Evolutionary conservation across 2,797 vertebrate genomes (phyloP), one percentile per base, ranked within the genome.

Genomic region (Fistularia commersonii): DNA sequence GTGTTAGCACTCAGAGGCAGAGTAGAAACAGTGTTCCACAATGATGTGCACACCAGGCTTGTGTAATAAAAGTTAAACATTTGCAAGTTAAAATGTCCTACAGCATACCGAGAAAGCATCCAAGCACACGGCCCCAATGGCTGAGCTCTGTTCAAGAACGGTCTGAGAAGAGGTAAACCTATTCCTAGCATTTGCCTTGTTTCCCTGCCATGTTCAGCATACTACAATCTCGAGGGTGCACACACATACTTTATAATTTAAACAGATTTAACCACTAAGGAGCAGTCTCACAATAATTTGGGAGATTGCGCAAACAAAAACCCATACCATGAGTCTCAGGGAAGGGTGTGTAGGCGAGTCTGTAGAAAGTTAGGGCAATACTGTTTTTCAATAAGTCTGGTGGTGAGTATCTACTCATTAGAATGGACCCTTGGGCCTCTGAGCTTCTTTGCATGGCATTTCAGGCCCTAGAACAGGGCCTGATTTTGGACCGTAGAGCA

Each of bases 1-100:
- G 64, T 54, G 41, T 35, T n/a, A 39, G 45, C 42, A 39, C 48
- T 61, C 34, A 39, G n/a, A 55, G 48, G 39, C 58, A 46, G 64
- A 68, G 57, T 57, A 52, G 64, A 72, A 76, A 72, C 47, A 45
- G 33, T 6, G 44, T 52, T 61, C 34, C 23, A 45, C 54, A 54
- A 45, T 53, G 44, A 72, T 41, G 40, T 53, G 40, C 2, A 63
- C 56, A 61, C 65, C 79, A 64, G 78, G 77, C 40, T 57, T 8
- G 45, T 15, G 51, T 68, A 73, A 80, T 65, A 48, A 74, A 73
- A 60, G 79, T 82, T 79, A 79, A 84, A 83, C 76, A 82, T 86
- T 88, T 62, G 57, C 79, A 61, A 57, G 80, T 66, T 67, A 59
- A 81, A 76, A 73, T 55, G 71, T 74, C 69, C 54, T 23, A 66